These are phyloP conservation scores for Epizoanthus rinbou DNA, from an alignment of 92 coral and sea anemone species.

Conservation along the genomic window DNA sequence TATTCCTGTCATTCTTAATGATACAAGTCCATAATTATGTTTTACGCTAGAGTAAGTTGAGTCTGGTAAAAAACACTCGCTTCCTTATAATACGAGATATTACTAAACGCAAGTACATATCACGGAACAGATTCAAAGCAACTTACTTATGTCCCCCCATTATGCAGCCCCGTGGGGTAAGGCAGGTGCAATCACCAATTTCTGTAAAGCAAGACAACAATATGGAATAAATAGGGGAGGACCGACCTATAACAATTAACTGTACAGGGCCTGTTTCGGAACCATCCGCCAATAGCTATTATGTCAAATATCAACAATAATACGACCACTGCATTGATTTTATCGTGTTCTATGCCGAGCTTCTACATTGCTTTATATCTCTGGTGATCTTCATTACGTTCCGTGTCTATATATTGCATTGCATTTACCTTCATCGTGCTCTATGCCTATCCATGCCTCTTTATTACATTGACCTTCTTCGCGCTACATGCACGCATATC, in stretches of 20 bases:
- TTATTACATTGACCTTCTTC: too few relatives aligned
- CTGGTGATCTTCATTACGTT: too few relatives aligned
- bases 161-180: constrained; percentile 74
- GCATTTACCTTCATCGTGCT: constrained; percentile 57
- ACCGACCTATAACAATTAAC: neutral
- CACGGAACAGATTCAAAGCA: neutral
- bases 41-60: too few relatives aligned
- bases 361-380: too few relatives aligned
- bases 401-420: neutral
- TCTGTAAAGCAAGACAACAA: constrained; percentile 23
- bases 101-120: neutral
- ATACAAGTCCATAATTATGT: too few relatives aligned
- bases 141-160: constrained; percentile 71
- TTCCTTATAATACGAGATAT: too few relatives aligned
- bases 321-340: too few relatives aligned
- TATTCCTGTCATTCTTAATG: neutral
- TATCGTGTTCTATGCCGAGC: too few relatives aligned
- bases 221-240: neutral
- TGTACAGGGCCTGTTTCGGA: neutral
- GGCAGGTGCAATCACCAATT: constrained; percentile 62
- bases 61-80: too few relatives aligned
- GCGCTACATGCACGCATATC: constrained; percentile 20
- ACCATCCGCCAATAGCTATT: neutral
- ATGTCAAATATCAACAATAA: too few relatives aligned
- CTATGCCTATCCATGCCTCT: neutral